Conservation (phyloP, 1,140 invertebrate genomes). For the Philotrypesis tridentata region DNA sequence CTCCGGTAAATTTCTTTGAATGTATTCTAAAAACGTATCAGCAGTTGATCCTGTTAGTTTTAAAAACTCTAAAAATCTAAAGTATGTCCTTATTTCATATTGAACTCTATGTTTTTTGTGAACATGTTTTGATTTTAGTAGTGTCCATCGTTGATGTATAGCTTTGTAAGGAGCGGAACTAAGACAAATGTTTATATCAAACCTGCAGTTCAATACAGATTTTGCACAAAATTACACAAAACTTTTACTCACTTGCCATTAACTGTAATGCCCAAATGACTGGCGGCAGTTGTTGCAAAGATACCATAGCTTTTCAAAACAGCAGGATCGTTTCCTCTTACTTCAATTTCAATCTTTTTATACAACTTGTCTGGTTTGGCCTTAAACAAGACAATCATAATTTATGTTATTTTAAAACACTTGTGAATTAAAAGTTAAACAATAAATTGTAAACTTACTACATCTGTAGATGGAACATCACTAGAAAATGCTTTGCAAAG, state of each 20-base stretch:
- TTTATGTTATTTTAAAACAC: slow-evolving; percentile 28
- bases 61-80: slow-evolving; percentile 86
- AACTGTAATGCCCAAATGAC: slow-evolving; percentile 84
- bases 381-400: slow-evolving; percentile 45
- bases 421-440: not conserved
- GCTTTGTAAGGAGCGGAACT: slow-evolving; percentile 84
- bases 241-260: slow-evolving; percentile 79
- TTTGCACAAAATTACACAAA: not conserved
- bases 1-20: slow-evolving; percentile 97
- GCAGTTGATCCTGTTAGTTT: slow-evolving; percentile 95
- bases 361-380: slow-evolving; percentile 82
- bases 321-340: slow-evolving; percentile 88
- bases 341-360: slow-evolving; percentile 89
- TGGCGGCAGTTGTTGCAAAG: slow-evolving; percentile 87
- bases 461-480: slow-evolving; percentile 34
- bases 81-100: slow-evolving; percentile 97
- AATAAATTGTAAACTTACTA: slow-evolving; percentile 17
- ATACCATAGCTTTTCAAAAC: slow-evolving; percentile 91
- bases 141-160: slow-evolving; percentile 82
- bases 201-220: not conserved
- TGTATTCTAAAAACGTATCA: slow-evolving; percentile 96
- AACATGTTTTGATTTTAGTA: slow-evolving; percentile 92
- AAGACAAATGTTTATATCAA: slow-evolving; percentile 58
- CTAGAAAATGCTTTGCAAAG: slow-evolving; percentile 31
- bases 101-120: slow-evolving; percentile 96